Evolutionary conservation across 1,140 invertebrate genomes (phyloP).

Genomic region (Centruroides vittatus): DNA sequence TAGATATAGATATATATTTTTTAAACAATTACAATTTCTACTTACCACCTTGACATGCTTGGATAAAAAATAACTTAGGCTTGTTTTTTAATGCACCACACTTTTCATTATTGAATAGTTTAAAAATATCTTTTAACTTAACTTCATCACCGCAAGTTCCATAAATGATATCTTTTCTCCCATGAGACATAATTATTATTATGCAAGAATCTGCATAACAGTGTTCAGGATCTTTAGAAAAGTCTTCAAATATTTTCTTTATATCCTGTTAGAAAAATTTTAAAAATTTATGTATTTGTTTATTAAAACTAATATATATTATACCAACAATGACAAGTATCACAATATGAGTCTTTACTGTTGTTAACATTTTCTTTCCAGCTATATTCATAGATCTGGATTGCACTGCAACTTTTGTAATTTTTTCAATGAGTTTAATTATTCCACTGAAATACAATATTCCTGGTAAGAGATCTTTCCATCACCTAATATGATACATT

Average conservation of each 20-base stretch:
- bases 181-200: conserved; percentile 2
- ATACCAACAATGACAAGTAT: too few relatives aligned
- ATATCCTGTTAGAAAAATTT: neutral
- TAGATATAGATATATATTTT: too few relatives aligned
- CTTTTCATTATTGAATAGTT: conserved; percentile 5
- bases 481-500: too few relatives aligned
- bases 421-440: too few relatives aligned
- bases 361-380: too few relatives aligned
- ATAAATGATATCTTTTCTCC: neutral
- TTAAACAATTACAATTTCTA: neutral
- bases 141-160: neutral
- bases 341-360: too few relatives aligned
- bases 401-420: too few relatives aligned
- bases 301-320: too few relatives aligned
- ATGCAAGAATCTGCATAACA: neutral
- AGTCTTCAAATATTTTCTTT: neutral
- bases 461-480: too few relatives aligned
- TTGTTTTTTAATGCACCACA: conserved; percentile 3
- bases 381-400: too few relatives aligned
- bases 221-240: neutral
- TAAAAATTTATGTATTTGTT: too few relatives aligned
- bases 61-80: conserved; percentile 11
- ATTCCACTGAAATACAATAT: too few relatives aligned
- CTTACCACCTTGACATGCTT: conserved; percentile 4
- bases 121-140: neutral